Evolutionary conservation across 2,113 vertebrate species (phyloP).

Genomic region (Saccopteryx bilineata): DNA sequence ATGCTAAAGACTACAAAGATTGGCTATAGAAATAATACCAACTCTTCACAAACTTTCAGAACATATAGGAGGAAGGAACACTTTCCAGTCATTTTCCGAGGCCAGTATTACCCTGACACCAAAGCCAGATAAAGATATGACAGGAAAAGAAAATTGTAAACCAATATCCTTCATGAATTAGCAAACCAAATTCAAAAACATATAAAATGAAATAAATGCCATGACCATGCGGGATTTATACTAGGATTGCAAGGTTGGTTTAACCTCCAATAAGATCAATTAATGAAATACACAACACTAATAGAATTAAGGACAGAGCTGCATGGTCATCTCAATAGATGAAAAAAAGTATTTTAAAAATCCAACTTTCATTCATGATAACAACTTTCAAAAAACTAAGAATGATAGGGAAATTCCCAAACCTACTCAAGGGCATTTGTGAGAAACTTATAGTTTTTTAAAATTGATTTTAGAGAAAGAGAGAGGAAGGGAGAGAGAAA

Average conservation of each 20-base stretch:
- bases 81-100: neutral
- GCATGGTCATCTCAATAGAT: neutral
- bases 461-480: no score
- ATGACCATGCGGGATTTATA: neutral
- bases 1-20: neutral
- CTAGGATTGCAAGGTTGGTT: neutral
- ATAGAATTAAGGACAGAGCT: neutral
- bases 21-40: neutral
- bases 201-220: neutral
- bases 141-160: neutral
- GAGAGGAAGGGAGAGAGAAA: no score
- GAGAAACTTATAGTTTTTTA: neutral
- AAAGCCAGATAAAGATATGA: neutral
- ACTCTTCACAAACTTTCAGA: neutral
- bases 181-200: neutral
- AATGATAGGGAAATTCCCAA: neutral
- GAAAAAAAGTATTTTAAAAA: neutral
- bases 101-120: rapidly evolving
- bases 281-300: neutral
- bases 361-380: neutral
- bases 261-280: neutral
- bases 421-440: no score
- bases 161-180: neutral
- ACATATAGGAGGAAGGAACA: neutral
- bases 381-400: neutral